Conservation (phyloP, 1,140 invertebrate genomes). For the Probaryconus sp. region DNA sequence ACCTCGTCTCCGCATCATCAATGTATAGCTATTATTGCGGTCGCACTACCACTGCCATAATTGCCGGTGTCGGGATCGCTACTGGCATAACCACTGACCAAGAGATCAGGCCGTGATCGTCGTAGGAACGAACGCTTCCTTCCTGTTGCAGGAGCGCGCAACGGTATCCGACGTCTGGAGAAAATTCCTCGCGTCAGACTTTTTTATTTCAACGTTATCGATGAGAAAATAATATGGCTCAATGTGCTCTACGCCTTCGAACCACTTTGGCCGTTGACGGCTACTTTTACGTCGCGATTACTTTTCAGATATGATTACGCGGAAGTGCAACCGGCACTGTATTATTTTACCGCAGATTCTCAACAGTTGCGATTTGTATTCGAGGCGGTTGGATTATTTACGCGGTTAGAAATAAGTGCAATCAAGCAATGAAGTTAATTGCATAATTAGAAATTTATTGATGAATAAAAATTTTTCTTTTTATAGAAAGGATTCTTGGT, state of each 20-base stretch:
- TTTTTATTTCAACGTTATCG: slow-evolving; percentile 15
- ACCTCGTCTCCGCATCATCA: slow-evolving; percentile 18
- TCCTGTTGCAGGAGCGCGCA: slow-evolving; percentile 33
- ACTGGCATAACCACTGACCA: slow-evolving; percentile 38
- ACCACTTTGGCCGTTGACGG: slow-evolving; percentile 7
- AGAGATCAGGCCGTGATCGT: slow-evolving; percentile 41
- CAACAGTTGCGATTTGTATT: slow-evolving; percentile 6
- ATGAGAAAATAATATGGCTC: slow-evolving; percentile 38
- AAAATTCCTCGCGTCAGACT: slow-evolving; percentile 20
- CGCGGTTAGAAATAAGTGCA: slow-evolving; percentile 1
- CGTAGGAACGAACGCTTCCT: slow-evolving; percentile 28
- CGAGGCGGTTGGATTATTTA: no score
- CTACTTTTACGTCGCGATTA: slow-evolving; percentile 26
- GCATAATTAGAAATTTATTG: no score
- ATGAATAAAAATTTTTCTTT: no score
- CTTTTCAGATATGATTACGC: slow-evolving; percentile 19
- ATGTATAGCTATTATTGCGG: slow-evolving; percentile 30
- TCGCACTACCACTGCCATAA: slow-evolving; percentile 47
- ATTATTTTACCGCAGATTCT: slow-evolving; percentile 27
- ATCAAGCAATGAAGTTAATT: background rate
- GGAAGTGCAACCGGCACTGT: slow-evolving; percentile 3
- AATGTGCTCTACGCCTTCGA: slow-evolving; percentile 18
- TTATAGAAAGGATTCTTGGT: no score
- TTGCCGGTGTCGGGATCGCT: slow-evolving; percentile 48
- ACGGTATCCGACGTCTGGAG: no score